A percentile compares a stretch with the other conserved stretches of the same genome.
Evolutionary conservation across 92 coral and sea anemone species (phyloP).

Genomic region (Zoanthus sociatus): DNA sequence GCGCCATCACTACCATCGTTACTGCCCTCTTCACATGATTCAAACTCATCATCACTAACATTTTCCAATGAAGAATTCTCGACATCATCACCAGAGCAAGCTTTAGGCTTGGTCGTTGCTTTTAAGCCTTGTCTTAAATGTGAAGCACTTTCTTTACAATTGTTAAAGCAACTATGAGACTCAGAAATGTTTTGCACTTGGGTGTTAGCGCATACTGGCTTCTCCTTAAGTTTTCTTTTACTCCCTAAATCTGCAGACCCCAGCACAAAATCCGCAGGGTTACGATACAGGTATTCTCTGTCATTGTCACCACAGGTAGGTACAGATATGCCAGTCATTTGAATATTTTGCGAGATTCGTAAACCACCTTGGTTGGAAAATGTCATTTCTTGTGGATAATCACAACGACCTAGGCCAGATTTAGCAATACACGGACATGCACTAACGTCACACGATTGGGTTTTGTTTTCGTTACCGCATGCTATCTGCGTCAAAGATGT

Average conservation of each 20-base stretch:
- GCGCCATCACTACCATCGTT: neutral
- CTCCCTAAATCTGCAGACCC: neutral
- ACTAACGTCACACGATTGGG: neutral
- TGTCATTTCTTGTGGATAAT: neutral
- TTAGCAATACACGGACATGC: neutral
- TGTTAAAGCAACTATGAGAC: neutral
- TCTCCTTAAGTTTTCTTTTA: neutral
- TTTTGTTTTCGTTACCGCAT: neutral
- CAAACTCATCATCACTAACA: neutral
- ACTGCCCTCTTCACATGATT: conserved; percentile 23
- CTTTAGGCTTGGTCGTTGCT: neutral
- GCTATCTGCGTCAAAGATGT: neutral
- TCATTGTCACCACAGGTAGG: neutral
- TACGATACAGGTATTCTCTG: neutral
- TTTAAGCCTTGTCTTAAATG: neutral
- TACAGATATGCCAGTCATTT: neutral
- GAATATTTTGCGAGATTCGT: neutral
- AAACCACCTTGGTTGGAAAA: neutral
- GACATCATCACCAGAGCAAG: neutral
- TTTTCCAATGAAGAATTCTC: neutral
- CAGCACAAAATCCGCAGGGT: neutral
- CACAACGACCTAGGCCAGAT: neutral
- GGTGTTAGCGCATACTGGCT: neutral
- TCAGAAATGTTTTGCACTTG: neutral
- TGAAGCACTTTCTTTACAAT: neutral